Conservation (phyloP, 1,140 invertebrate genomes). For the Listronotus bonariensis region DNA sequence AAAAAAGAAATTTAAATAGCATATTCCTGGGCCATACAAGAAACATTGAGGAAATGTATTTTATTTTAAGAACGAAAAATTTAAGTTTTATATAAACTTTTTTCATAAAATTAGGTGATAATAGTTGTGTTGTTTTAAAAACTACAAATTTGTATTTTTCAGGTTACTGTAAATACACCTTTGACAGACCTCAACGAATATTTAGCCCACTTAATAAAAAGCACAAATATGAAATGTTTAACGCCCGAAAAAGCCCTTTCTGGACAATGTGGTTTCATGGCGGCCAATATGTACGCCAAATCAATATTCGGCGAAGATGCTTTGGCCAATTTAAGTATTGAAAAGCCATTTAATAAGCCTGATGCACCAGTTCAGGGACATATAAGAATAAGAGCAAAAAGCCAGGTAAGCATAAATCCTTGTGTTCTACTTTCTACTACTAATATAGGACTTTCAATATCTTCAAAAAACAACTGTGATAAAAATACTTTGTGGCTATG, state of each 20-base stretch:
- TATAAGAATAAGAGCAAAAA: conserved; percentile 96
- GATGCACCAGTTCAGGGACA: conserved; percentile 92
- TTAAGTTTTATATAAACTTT: too few relatives aligned
- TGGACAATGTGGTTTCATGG: conserved; percentile 98
- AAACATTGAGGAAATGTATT: too few relatives aligned
- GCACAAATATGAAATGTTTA: conserved; percentile 99
- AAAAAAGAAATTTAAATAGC: too few relatives aligned
- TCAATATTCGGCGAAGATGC: conserved; percentile 99
- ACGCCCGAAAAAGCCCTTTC: conserved; percentile 94
- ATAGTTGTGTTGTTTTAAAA: not conserved
- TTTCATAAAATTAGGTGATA: too few relatives aligned
- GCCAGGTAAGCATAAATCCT: conserved; percentile 70
- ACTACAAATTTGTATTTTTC: conserved; percentile 7
- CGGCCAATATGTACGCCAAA: conserved; percentile 97
- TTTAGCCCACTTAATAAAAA: conserved; percentile 87
- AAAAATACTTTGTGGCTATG: too few relatives aligned
- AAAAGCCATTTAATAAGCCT: conserved; percentile 88
- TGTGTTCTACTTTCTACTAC: too few relatives aligned
- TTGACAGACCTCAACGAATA: conserved; percentile 93
- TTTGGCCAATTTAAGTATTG: conserved; percentile 96
- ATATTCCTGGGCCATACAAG: too few relatives aligned
- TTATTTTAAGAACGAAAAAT: too few relatives aligned
- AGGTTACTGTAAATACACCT: conserved; percentile 90
- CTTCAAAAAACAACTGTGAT: too few relatives aligned
- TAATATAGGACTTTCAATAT: too few relatives aligned